These are phyloP conservation scores for Sitophilus oryzae DNA, from an alignment of 1,140 invertebrate genomes.

Conservation along the genomic window DNA sequence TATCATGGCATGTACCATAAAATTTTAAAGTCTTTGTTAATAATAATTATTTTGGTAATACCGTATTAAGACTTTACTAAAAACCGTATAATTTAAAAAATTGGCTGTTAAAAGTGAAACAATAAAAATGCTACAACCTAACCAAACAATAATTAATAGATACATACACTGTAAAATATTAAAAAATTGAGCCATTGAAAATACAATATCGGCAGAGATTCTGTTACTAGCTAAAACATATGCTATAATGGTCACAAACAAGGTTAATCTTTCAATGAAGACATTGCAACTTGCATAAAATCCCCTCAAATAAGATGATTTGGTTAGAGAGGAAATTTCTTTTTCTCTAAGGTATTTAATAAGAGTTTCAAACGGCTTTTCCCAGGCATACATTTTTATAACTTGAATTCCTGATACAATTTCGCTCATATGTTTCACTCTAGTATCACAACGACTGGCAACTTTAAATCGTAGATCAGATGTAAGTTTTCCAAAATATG, in stretches of 20 bases:
- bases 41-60: too few species aligned
- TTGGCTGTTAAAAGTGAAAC: too few species aligned
- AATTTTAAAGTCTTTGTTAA: too few species aligned
- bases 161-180: slow-evolving; percentile 51
- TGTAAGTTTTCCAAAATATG: slow-evolving; percentile 49
- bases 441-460: slow-evolving; percentile 59
- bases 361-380: slow-evolving; percentile 59
- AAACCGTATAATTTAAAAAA: too few species aligned
- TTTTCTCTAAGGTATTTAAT: slow-evolving; percentile 49
- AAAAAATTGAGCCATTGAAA: slow-evolving; percentile 66
- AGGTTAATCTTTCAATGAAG: slow-evolving; percentile 63
- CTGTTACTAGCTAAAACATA: slow-evolving; percentile 58
- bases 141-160: not conserved
- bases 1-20: too few species aligned
- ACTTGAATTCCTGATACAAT: slow-evolving; percentile 66
- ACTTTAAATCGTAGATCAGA: slow-evolving; percentile 51
- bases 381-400: slow-evolving; percentile 80
- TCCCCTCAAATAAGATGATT: slow-evolving; percentile 63
- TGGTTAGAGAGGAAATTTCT: slow-evolving; percentile 63
- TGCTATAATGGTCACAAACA: slow-evolving; percentile 67
- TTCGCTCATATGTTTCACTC: slow-evolving; percentile 77
- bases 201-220: slow-evolving; percentile 64
- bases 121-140: too few species aligned
- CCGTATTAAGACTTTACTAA: too few species aligned
- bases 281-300: slow-evolving; percentile 64